Evolutionary conservation across 2,888 invertebrate species (phyloP).

Genomic region (Zhuqinia jingwanae): DNA sequence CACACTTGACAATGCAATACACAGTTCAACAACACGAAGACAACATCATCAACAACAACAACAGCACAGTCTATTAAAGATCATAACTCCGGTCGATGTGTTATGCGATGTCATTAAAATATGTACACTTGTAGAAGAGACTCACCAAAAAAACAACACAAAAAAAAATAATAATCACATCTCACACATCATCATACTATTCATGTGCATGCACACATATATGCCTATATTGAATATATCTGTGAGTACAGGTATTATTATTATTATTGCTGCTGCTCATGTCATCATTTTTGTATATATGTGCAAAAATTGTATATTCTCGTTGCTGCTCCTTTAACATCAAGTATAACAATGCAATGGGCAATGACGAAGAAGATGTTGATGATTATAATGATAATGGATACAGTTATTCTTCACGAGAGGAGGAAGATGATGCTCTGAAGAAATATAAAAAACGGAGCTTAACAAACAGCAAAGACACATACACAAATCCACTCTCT

Average conservation of each 20-base stretch:
- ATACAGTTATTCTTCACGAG: constrained; percentile 45
- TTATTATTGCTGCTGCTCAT: background rate
- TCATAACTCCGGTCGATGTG: constrained; percentile 33
- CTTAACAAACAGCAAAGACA: constrained; percentile 24
- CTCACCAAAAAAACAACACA: constrained; percentile 22
- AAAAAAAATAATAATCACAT: constrained; percentile 37
- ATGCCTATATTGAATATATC: no score
- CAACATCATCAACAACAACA: background rate
- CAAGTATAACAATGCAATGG: constrained; percentile 5
- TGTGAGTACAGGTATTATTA: background rate
- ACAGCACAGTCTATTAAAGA: constrained; percentile 21
- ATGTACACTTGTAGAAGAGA: background rate
- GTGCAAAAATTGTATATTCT: constrained; percentile 23
- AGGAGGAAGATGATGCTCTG: background rate
- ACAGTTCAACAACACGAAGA: constrained; percentile 67
- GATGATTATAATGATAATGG: constrained; percentile 9
- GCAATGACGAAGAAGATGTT: background rate
- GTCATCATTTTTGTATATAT: constrained; percentile 21
- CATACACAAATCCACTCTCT: constrained; percentile 5
- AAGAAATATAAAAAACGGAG: constrained; percentile 26
- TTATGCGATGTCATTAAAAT: constrained; percentile 49
- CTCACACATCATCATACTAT: constrained; percentile 1
- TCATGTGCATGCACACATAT: background rate
- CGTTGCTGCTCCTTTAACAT: background rate
- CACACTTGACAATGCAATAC: background rate